A percentile compares a stretch with the other conserved stretches of the same genome.
Conservation (phyloP, 2,888 invertebrate species). For the Hedya salicella region DNA sequence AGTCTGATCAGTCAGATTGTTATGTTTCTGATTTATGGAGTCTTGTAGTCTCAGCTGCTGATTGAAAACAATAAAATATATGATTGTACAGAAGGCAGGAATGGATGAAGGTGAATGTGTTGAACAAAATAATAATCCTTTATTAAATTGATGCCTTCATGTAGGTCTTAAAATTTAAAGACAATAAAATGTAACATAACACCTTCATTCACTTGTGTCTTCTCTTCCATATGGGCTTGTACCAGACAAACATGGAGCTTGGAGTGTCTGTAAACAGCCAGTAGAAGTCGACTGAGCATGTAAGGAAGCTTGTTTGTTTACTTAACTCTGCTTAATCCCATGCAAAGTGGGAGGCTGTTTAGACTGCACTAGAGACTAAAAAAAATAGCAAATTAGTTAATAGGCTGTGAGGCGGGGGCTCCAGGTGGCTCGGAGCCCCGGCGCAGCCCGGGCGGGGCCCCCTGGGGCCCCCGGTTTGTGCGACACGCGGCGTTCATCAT, state of each 20-base stretch:
- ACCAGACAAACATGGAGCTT: constrained; percentile 14
- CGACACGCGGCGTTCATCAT: constrained; percentile 40
- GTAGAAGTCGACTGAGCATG: constrained; percentile 27
- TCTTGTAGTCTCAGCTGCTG: constrained; percentile 24
- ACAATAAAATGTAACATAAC: constrained; percentile 7
- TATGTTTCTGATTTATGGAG: constrained; percentile 32
- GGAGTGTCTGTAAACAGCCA: constrained; percentile 20
- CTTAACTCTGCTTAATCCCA: constrained; percentile 41
- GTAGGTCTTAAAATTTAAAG: not conserved
- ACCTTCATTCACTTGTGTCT: constrained; percentile 19
- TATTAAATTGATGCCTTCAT: not conserved
- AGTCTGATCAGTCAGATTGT: constrained; percentile 43
- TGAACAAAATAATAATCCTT: constrained; percentile 3
- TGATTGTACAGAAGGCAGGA: not conserved
- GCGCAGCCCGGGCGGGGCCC: constrained; percentile 1
- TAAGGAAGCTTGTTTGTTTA: constrained; percentile 42
- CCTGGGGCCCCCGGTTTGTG: constrained; percentile 9
- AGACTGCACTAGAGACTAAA: constrained; percentile 66
- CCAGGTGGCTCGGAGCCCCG: not conserved
- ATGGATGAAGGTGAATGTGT: constrained; percentile 14
- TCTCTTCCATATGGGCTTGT: constrained; percentile 23
- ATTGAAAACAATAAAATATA: constrained; percentile 29
- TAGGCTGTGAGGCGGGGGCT: constrained; percentile 58
- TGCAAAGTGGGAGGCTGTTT: constrained; percentile 50
- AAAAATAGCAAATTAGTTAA: constrained; percentile 78